Base-by-base conservation (phyloP, 1,140 invertebrate genomes). In the Drosophila truncata region DNA sequence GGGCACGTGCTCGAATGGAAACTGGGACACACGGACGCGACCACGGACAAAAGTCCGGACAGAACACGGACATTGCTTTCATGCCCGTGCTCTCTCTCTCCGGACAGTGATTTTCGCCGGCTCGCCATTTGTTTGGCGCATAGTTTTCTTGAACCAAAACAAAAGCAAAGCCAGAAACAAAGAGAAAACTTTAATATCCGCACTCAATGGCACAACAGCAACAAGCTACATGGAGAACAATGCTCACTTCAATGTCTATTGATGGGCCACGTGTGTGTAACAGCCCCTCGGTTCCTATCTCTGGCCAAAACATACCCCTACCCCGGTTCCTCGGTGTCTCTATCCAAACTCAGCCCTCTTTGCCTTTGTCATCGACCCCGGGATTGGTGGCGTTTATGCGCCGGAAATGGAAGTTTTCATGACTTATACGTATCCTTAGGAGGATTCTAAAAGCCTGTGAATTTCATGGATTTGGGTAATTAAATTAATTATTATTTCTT, bases 241-340 rank as follows among this genome's bases (percentile, higher is more conserved):
- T 61, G 63, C 55, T 42, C 82, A 67, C 78, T 78, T 78, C 74
- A 74, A 86, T 85, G 82, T 75, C 84, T 85, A 85, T 85, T 85
- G 82, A 85, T 80, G 74, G 78, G 49, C 63, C 44, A 60, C 61
- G 64, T 73, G 66, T 78, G 60, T 78, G 71, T 62, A 35, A 49
- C 41, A 70, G 14, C 25, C 52, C 66, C 33, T 37, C 33, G 52
- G 52, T 55, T 37, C 18, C 65, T 59, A 55, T 59, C 66, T 42
- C 1, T 52, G n/a, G 33, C 16, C 33, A 55, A 55, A 55, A 55
- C 33, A 25, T 25, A 44, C 41, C 50, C 29, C n/a, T n/a, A n/a
- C n/a, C 35, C 3, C 50, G 11, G 37, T 18, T 50, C 23, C 14
- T 18, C 27, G 27, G 27, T 29, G 11, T n/a, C 8, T 29, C 18